Conservation (phyloP, 2,888 invertebrate genomes). For the Napeogenes inachia region DNA sequence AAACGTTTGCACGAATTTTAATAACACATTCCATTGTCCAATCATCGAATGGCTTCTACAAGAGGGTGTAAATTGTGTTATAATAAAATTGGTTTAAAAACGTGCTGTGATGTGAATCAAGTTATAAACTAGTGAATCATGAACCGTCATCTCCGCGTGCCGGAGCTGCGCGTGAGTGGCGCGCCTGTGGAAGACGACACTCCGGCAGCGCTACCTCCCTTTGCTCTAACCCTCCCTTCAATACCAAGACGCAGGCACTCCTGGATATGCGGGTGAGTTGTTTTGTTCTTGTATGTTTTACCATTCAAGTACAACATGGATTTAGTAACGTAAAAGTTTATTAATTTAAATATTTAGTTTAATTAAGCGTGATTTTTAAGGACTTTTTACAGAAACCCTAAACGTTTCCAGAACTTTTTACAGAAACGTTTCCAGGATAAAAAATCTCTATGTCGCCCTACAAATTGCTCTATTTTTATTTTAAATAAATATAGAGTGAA, state of each 20-base stretch:
- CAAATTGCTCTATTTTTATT: no score
- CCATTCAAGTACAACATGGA: no score
- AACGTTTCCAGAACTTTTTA: no score
- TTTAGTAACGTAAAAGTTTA: no score
- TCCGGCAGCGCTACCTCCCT: constrained; percentile 62
- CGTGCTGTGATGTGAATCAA: constrained; percentile 7
- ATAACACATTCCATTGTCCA: constrained; percentile 21
- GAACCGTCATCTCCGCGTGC: constrained; percentile 81
- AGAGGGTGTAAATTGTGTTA: neutral
- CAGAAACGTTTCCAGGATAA: no score
- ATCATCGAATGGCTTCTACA: neutral
- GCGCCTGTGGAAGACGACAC: constrained; percentile 69
- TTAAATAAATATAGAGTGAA: no score
- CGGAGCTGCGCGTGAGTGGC: constrained; percentile 81
- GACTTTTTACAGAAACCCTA: no score
- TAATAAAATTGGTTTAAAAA: neutral
- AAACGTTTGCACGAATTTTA: neutral
- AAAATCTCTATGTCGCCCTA: no score
- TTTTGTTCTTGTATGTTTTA: neutral
- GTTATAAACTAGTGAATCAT: constrained; percentile 18
- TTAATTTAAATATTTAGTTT: no score
- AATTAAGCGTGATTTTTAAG: no score
- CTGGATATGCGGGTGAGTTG: constrained; percentile 86
- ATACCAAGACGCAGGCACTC: constrained; percentile 83
- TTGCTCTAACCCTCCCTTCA: constrained; percentile 70